These are phyloP conservation scores for Holacanthella duospinosa DNA, from an alignment of 2,888 invertebrate genomes.

Conservation along the genomic window DNA sequence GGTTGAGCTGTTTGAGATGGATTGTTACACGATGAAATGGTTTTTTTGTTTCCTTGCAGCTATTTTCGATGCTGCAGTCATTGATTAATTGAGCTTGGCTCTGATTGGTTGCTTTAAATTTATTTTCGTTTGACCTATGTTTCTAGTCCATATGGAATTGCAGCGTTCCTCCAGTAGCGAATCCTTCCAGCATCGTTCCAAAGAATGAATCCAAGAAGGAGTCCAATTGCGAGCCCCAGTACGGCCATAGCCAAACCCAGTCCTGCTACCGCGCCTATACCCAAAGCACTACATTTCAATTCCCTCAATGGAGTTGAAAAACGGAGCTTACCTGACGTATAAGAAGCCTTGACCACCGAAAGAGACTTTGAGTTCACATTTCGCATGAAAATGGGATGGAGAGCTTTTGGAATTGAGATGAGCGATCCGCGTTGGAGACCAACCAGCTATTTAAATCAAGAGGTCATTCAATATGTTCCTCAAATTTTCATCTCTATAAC, in stretches of 20 bases:
- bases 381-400: conserved; percentile 38
- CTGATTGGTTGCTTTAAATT: no score
- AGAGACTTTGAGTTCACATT: conserved; percentile 33
- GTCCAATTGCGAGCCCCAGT: conserved; percentile 40
- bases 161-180: conserved; percentile 36
- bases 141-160: conserved; percentile 35
- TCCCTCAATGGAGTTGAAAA: no score
- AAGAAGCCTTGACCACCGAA: conserved; percentile 38
- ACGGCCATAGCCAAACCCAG: conserved; percentile 42
- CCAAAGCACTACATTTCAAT: no score
- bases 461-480: background rate
- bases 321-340: conserved; percentile 39
- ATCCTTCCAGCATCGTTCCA: conserved; percentile 40
- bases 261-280: conserved; percentile 40
- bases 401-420: conserved; percentile 39
- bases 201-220: conserved; percentile 40
- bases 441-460: conserved; percentile 33
- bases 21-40: no score
- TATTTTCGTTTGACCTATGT: no score
- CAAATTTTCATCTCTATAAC: no score
- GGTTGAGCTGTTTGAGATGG: no score
- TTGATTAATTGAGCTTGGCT: no score
- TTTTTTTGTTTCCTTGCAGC: no score
- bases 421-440: conserved; percentile 39
- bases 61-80: no score